phyloP scores from a whole-genome alignment of 2,797 vertebrate genomes.

The Hephaestus fuliginosus region DNA sequence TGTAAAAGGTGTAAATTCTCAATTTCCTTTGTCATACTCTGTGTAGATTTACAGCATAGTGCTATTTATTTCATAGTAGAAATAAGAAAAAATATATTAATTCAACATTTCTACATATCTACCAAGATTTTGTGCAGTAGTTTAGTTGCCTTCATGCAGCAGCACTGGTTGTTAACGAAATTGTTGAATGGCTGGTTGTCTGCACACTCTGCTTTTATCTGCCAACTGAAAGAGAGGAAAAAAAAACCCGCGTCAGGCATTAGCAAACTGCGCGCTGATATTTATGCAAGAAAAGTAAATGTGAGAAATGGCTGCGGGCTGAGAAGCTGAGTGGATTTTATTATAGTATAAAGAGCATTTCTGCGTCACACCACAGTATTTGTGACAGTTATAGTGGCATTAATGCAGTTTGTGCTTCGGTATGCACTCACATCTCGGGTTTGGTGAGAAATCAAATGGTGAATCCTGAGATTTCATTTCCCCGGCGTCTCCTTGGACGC shows the following conservation, averaged over 20 bases:
- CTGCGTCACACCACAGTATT: not conserved
- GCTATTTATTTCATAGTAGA: no score
- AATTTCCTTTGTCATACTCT: not conserved
- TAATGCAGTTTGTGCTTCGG: conserved; percentile 3
- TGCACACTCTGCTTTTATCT: not conserved
- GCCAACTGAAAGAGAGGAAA: not conserved
- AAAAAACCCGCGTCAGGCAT: not conserved
- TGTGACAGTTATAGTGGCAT: conserved; percentile 5
- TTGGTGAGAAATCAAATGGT: not conserved
- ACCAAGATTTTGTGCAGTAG: not conserved
- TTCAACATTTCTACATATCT: not conserved
- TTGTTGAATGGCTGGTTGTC: not conserved
- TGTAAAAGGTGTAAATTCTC: no score
- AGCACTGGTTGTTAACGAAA: not conserved
- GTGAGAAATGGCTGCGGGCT: conserved; percentile 8
- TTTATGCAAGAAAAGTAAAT: not conserved
- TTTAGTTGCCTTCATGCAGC: not conserved
- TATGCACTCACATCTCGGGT: not conserved
- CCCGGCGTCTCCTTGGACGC: conserved; percentile 1
- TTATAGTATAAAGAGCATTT: not conserved
- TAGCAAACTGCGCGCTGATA: not conserved
- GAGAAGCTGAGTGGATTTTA: not conserved
- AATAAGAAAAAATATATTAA: no score
- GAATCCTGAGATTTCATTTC: conserved; percentile 5
- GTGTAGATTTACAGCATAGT: not conserved